Percentiles rank a stretch among this genome's conserved stretches.
Conservation (phyloP, 1,140 invertebrate species). For the Caenorhabditis remanei region DNA sequence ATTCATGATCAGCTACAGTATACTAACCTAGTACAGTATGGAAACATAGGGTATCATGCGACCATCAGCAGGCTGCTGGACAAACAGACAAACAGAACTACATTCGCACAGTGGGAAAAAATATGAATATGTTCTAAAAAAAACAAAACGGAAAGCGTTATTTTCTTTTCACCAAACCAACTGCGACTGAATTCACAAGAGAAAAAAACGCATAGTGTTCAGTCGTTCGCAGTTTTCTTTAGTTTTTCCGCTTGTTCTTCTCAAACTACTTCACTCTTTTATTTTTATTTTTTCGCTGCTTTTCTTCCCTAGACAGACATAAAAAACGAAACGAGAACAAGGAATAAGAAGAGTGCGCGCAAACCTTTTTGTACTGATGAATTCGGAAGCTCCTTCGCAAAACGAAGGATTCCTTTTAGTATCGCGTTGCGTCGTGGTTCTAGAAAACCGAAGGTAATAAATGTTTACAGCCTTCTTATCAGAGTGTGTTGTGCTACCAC, state of each 20-base stretch:
- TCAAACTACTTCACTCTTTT: neutral
- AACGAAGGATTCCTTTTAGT: neutral
- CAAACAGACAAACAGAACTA: too few relatives aligned
- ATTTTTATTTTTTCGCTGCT: neutral
- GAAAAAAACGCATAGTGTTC: slow-evolving; percentile 24
- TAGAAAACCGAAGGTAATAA: too few relatives aligned
- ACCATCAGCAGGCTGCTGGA: too few relatives aligned
- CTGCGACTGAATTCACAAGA: slow-evolving; percentile 3
- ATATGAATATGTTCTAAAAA: too few relatives aligned
- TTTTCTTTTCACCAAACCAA: neutral
- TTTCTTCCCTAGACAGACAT: too few relatives aligned
- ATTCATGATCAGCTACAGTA: too few relatives aligned
- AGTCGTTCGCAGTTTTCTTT: neutral
- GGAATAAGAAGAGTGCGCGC: neutral
- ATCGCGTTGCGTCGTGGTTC: too few relatives aligned
- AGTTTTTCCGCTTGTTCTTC: slow-evolving; percentile 9
- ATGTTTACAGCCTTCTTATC: neutral
- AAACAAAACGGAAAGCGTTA: neutral
- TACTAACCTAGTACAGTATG: too few relatives aligned
- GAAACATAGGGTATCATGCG: too few relatives aligned
- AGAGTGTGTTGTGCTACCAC: neutral
- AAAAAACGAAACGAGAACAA: neutral
- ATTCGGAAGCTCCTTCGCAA: neutral
- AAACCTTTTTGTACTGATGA: slow-evolving; percentile 4
- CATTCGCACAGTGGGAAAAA: too few relatives aligned